phyloP scores from a whole-genome alignment of 2,888 invertebrate species.

The Crioceris asparagi region DNA sequence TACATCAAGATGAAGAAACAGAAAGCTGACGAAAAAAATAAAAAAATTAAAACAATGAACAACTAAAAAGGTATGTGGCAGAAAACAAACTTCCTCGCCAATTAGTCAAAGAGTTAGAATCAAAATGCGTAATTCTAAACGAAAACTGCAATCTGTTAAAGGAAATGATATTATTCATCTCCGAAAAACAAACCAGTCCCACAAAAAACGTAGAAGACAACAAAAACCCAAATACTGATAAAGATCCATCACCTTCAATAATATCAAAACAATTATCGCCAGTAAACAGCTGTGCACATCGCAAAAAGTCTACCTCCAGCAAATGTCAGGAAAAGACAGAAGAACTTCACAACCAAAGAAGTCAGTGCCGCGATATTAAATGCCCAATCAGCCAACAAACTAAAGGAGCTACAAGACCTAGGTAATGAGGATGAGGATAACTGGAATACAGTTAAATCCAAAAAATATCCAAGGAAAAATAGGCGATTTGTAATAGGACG shows the following conservation, averaged over 20 bases:
- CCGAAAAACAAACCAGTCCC: too few relatives aligned
- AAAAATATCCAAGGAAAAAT: too few relatives aligned
- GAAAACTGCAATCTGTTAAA: too few relatives aligned
- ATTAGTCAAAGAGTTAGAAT: conserved; percentile 2
- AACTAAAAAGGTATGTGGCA: conserved; percentile 4
- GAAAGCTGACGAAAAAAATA: conserved; percentile 4
- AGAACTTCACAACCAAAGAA: conserved; percentile 5
- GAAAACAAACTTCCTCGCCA: conserved; percentile 4
- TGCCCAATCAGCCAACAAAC: conserved; percentile 2
- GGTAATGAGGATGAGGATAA: conserved; percentile 2
- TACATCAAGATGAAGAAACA: conserved; percentile 1
- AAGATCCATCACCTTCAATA: conserved; percentile 4
- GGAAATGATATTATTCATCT: too few relatives aligned
- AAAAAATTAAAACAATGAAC: conserved; percentile 5
- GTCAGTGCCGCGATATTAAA: conserved; percentile 3
- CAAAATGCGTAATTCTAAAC: conserved; percentile 2
- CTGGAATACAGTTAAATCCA: conserved; percentile 1
- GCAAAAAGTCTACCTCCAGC: conserved; percentile 4
- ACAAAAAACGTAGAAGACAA: conserved; percentile 4
- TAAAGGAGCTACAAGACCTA: conserved; percentile 5
- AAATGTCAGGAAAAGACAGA: conserved; percentile 2
- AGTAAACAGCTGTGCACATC: conserved; percentile 3
- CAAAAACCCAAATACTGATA: conserved; percentile 5
- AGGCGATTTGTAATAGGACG: too few relatives aligned
- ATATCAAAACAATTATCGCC: conserved; percentile 3